Evolutionary conservation across 2,888 invertebrate species (phyloP), one percentile per base, ranked within the genome.

Genomic region (Ditula angustiorana): DNA sequence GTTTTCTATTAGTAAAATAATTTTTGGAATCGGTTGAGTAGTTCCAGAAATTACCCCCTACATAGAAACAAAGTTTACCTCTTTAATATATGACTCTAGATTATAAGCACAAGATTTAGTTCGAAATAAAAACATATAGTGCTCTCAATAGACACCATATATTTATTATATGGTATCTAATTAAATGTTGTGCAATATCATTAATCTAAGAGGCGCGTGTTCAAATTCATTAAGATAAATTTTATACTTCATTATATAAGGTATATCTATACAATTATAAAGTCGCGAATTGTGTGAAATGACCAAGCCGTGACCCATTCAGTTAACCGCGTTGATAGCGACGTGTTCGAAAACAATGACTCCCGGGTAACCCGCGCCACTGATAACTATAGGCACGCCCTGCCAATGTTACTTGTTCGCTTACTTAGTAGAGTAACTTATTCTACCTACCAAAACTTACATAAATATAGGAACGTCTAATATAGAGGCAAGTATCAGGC

Each of bases 311-410:
- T 56, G 56, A 56, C 56, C 56, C 49, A 35, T 21, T 4, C 47
- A 21, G 47, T 47, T 62, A 62, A 56, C 41, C 61, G 28, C 26
- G n/a, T 33, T 1, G 56, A 56, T 61, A 61, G 16, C 37, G 55
- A 28, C 47, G 49, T n/a, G 62, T 16, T 50, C 49, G 23, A 41
- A 41, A 41, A 19, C 41, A 5, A 30, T 35, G 58, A 35, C 49
- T 24, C 23, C 19, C 13, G 11, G 46, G 49, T 49, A 56, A 56
- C 55, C 37, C 24, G 16, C 53, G 28, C 16, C 50, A 10, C 5
- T 30, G 50, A 50, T 50, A 50, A 21, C 11, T 19, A 7, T 23
- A 49, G 30, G 60, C 26, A 33, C 24, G 5, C 24, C 44, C 41
- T 46, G 30, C 13, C 52, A 61, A 30, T 44, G 41, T 21, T 30